phyloP scores from a whole-genome alignment of 2,113 vertebrate genomes.

The Paratilapia polleni region DNA sequence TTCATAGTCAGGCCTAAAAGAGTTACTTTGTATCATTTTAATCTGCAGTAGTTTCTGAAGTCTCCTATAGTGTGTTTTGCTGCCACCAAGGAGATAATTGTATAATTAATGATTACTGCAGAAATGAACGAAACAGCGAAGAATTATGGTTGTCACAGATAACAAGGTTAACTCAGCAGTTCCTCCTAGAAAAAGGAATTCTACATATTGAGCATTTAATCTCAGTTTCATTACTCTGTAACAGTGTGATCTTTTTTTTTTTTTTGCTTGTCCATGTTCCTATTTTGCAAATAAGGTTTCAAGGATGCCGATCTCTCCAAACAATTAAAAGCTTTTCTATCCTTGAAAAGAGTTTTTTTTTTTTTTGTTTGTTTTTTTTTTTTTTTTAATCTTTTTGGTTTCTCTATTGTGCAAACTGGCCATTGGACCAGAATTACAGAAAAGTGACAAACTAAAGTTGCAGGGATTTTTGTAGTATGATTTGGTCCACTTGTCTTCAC shows the following conservation, averaged over 20 bases:
- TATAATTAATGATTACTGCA: not conserved
- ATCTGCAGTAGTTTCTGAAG: not conserved
- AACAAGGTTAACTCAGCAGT: not conserved
- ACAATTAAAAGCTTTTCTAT: not conserved
- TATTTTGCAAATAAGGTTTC: not conserved
- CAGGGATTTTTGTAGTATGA: fast-evolving
- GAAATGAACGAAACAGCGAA: not conserved
- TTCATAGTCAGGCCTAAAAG: not conserved
- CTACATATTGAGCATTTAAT: not conserved
- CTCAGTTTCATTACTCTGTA: not conserved
- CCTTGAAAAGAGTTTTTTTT: not conserved
- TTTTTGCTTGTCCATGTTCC: not conserved
- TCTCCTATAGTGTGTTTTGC: not conserved
- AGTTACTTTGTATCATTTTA: not conserved
- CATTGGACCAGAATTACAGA: not conserved
- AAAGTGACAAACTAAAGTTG: not conserved
- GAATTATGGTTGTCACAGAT: not conserved
- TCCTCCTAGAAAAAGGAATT: not conserved
- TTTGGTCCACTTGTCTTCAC: not conserved
- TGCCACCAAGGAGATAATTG: not conserved
- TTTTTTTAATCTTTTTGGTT: too few species aligned
- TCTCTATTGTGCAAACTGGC: not conserved
- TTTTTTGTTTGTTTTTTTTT: too few species aligned
- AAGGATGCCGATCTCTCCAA: not conserved
- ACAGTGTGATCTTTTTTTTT: not conserved